A percentile compares a stretch with the other conserved stretches of the same genome.
Conservation (phyloP, 2,797 vertebrate species). For the Tokudaia muenninki region DNA sequence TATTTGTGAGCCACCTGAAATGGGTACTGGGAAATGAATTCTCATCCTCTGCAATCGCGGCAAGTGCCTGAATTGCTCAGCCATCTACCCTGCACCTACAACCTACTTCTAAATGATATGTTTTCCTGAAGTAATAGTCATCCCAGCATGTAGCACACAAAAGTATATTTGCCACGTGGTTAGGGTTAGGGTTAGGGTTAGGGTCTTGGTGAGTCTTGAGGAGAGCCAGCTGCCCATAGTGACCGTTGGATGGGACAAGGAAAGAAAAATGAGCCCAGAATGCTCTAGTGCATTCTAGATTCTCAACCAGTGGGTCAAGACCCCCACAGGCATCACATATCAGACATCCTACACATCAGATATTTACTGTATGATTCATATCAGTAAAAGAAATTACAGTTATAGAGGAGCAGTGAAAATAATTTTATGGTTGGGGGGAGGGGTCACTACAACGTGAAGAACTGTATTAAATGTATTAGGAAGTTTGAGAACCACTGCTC, state of each 20-base stretch:
- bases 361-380: background rate
- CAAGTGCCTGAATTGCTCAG: background rate
- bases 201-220: background rate
- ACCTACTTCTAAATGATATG: background rate
- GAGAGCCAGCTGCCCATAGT: background rate
- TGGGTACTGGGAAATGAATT: background rate
- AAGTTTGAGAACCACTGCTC: background rate
- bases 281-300: background rate
- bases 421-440: background rate
- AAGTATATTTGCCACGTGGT: background rate
- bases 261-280: background rate
- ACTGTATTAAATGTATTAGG: background rate
- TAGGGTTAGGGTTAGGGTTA: too few species aligned
- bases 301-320: background rate
- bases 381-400: background rate
- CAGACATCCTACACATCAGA: background rate
- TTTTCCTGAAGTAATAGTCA: background rate
- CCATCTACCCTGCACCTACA: background rate
- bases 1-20: background rate
- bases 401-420: background rate
- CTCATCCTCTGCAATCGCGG: background rate
- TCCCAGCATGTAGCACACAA: background rate
- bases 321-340: background rate
- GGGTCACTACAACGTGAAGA: background rate
- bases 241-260: rapidly evolving